phyloP scores from a whole-genome alignment of 2,113 vertebrate genomes.

The Embiotoca jacksoni region DNA sequence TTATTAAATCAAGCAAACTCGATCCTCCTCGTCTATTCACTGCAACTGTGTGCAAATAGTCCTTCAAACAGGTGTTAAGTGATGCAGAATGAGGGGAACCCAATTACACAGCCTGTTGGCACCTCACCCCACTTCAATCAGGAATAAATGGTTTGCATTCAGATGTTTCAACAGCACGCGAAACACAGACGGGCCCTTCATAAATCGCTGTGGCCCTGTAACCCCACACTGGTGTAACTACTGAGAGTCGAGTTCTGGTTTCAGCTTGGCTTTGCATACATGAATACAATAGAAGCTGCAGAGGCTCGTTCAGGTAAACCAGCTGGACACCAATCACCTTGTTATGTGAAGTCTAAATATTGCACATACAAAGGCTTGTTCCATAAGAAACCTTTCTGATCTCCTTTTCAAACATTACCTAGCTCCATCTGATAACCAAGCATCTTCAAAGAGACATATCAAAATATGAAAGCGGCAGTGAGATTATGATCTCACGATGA shows the following conservation, averaged over 20 bases:
- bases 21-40: neutral
- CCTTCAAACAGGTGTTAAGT: constrained; percentile 41
- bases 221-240: constrained; percentile 68
- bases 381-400: constrained; percentile 22
- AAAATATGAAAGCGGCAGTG: neutral
- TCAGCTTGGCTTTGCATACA: constrained; percentile 67
- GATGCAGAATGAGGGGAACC: constrained; percentile 18
- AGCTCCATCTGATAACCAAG: constrained; percentile 5
- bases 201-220: constrained; percentile 41
- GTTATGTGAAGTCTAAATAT: constrained; percentile 45
- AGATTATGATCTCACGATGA: no score
- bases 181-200: constrained; percentile 31
- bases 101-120: constrained; percentile 26
- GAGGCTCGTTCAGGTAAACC: constrained; percentile 42
- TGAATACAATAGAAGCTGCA: constrained; percentile 56
- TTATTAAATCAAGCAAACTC: constrained; percentile 57
- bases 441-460: neutral
- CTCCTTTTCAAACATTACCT: constrained; percentile 7
- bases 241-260: constrained; percentile 63
- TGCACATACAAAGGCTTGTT: constrained; percentile 54
- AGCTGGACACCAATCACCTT: constrained; percentile 13
- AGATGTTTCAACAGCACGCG: constrained; percentile 43
- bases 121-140: constrained; percentile 26
- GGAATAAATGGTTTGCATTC: constrained; percentile 58
- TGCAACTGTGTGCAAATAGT: constrained; percentile 57